Conservation (phyloP, 2,888 invertebrate species). For the Pasiphila rectangulata region DNA sequence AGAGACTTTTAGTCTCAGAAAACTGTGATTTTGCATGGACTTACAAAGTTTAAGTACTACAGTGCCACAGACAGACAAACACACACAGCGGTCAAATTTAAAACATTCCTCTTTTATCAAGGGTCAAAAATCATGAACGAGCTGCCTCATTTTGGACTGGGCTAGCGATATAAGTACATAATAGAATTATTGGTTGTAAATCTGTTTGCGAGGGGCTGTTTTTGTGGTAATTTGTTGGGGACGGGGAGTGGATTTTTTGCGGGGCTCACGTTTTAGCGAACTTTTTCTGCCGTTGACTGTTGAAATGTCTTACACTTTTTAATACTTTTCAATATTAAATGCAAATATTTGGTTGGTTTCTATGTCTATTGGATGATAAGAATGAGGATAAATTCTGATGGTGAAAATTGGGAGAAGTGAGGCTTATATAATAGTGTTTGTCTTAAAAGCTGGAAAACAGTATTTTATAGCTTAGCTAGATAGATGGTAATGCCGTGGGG, state of each 20-base stretch:
- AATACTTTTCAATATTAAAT: slow-evolving; percentile 4
- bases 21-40: too few species aligned
- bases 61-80: too few species aligned
- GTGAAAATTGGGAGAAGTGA: too few species aligned
- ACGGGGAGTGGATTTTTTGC: slow-evolving; percentile 30
- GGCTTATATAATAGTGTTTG: too few species aligned
- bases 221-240: slow-evolving; percentile 35
- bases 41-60: too few species aligned
- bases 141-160: slow-evolving; percentile 10
- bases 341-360: not conserved
- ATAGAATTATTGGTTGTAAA: slow-evolving; percentile 37
- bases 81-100: too few species aligned
- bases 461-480: too few species aligned
- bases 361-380: not conserved
- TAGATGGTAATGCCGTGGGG: too few species aligned
- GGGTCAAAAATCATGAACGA: not conserved
- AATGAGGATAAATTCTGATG: not conserved
- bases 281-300: slow-evolving; percentile 28
- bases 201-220: slow-evolving; percentile 38
- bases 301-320: slow-evolving; percentile 14
- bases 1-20: too few species aligned
- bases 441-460: too few species aligned
- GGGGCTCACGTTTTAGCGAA: slow-evolving; percentile 28
- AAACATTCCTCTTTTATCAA: too few species aligned
- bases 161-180: slow-evolving; percentile 29